Conservation (phyloP, 2,113 vertebrate genomes). For the Meriones unguiculatus region DNA sequence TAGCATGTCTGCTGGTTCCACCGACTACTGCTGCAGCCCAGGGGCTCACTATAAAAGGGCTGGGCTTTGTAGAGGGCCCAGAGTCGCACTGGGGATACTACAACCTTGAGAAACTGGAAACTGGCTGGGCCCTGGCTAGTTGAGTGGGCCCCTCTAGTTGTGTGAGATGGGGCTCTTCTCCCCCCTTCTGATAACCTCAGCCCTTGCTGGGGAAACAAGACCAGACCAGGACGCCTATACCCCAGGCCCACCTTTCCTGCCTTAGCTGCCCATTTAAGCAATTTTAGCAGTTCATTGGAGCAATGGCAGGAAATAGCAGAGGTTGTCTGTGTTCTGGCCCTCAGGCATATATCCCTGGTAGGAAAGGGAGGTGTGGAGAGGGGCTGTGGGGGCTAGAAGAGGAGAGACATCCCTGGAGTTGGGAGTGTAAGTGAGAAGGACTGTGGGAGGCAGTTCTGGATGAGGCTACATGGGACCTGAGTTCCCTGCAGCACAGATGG, state of each 20-base stretch:
- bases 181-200: neutral
- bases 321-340: neutral
- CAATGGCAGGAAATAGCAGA: neutral
- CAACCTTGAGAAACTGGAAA: neutral
- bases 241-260: neutral
- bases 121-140: neutral
- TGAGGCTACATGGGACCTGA: neutral
- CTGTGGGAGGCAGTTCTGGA: neutral
- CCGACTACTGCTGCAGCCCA: neutral
- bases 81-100: neutral
- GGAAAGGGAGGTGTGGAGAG: neutral
- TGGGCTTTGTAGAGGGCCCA: neutral
- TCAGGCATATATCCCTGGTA: neutral
- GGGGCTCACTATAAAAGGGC: neutral
- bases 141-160: neutral
- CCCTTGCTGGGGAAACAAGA: neutral
- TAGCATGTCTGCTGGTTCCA: neutral
- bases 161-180: neutral
- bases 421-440: constrained; percentile 49
- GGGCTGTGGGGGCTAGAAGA: neutral
- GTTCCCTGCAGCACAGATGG: neutral
- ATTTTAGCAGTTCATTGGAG: neutral
- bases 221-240: neutral
- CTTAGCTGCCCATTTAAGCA: neutral
- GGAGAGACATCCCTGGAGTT: neutral